These are phyloP conservation scores for Mesorhabditis belari DNA, from an alignment of 2,888 invertebrate genomes.

Conservation along the genomic window DNA sequence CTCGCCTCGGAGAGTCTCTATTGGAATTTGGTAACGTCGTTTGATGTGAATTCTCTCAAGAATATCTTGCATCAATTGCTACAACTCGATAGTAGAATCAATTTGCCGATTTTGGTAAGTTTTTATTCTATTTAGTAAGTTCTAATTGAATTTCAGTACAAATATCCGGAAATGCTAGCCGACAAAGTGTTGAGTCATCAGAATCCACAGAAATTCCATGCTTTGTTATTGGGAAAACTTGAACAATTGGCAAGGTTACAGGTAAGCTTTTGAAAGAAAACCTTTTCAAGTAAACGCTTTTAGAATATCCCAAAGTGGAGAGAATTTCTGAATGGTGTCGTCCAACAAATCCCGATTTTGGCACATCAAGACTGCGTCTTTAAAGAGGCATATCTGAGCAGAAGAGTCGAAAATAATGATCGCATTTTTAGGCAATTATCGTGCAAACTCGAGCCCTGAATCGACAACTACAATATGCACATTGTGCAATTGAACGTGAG, in stretches of 20 bases:
- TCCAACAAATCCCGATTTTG: background rate
- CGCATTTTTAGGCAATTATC: background rate
- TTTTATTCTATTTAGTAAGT: background rate
- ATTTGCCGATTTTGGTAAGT: too few species aligned
- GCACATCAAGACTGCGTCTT: background rate
- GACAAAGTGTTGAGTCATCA: constrained; percentile 1
- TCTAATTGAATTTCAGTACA: constrained; percentile 5
- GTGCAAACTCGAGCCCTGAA: background rate
- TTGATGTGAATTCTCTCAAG: constrained; percentile 4
- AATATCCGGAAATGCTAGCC: constrained; percentile 8
- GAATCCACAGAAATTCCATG: constrained; percentile 9
- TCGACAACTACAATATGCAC: background rate
- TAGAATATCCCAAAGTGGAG: background rate
- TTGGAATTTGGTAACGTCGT: constrained; percentile 25
- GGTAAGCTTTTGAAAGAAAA: too few species aligned
- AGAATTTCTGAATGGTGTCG: background rate
- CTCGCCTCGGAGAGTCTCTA: constrained; percentile 9
- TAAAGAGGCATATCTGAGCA: background rate
- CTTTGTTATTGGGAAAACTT: constrained; percentile 22
- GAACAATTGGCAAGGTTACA: constrained; percentile 15
- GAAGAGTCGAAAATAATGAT: background rate
- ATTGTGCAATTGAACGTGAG: background rate
- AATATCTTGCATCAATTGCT: too few species aligned
- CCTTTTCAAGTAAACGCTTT: background rate
- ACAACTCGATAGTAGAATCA: too few species aligned